These are phyloP conservation scores for Pelecanus crispus DNA, from an alignment of 2,113 vertebrate species.

Conservation along the genomic window DNA sequence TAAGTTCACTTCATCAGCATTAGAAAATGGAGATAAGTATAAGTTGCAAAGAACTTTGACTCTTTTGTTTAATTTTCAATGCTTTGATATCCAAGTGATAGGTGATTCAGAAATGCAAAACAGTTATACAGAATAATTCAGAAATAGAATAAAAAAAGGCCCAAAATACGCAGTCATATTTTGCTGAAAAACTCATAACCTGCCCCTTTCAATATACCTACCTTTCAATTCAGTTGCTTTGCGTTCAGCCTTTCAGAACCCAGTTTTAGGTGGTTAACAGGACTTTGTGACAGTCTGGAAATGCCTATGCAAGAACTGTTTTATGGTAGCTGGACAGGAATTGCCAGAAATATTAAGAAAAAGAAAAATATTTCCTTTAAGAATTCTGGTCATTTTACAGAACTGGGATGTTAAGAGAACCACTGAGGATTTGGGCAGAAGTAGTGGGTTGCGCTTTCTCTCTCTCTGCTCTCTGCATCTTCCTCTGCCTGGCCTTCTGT, in stretches of 20 bases:
- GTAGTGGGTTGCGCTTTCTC: not conserved
- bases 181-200: not conserved
- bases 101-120: constrained; percentile 24
- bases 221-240: not conserved
- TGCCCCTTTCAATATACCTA: not conserved
- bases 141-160: not conserved
- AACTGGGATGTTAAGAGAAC: not conserved
- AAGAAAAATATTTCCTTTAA: not conserved
- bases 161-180: not conserved
- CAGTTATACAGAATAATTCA: not conserved
- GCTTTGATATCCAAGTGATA: not conserved
- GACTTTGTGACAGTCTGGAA: not conserved
- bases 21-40: constrained; percentile 26
- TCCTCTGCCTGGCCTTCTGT: not conserved
- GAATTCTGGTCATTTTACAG: not conserved
- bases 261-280: not conserved
- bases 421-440: not conserved
- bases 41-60: constrained; percentile 15
- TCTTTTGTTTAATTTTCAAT: constrained; percentile 37
- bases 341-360: not conserved
- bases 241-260: not conserved
- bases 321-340: not conserved
- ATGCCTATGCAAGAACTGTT: not conserved
- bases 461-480: not conserved
- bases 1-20: constrained; percentile 19